Evolutionary conservation across 2,113 vertebrate species (phyloP), one percentile per base, ranked within the genome.

Genomic region (Cochlearius cochlearius): DNA sequence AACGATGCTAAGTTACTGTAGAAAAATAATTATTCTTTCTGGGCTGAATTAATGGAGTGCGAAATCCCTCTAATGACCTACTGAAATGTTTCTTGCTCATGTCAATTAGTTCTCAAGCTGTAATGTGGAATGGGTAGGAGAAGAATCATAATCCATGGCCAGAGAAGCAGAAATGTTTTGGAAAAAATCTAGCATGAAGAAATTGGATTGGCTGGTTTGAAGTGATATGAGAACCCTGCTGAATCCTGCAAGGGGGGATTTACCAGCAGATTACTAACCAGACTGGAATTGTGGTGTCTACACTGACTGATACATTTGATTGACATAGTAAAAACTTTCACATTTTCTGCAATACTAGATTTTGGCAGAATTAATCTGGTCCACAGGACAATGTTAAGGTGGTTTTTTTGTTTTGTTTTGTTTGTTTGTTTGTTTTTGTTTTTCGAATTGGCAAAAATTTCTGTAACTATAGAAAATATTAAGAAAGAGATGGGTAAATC

Each of bases 41-140:
- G 9, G 86, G 56, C 74, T 85, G 90, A 88, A 92, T 79, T 90
- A 95, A 73, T 94, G 81, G 78, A 90, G 52, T 64, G 43, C 56
- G 88, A 85, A 68, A 86, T 92, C 39, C 49, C 27, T 64, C 41
- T 94, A 81, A 87, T 95, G 75, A 83, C 53, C 58, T 49, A 47
- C 43, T 86, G 41, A 75, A 92, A 79, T 25, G 36, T 75, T 85
- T 92, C 81, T 69, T 90, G 39, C 16, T 93, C 47, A n/a, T 88
- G 49, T 47, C 62, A 82, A 3, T 71, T 90, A 68, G 34, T 83
- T 95, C 43, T 93, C 53, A 72, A 72, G 7, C 18, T 25, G 5
- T 78, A 64, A 43, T 82, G 62, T 68, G 71, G 58, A 78, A 67
- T 75, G 43, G 47, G 26, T 50, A 63, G 64, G 53, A 82, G 39